phyloP scores from a whole-genome alignment of 2,113 vertebrate genomes.

The Promerops cafer region DNA sequence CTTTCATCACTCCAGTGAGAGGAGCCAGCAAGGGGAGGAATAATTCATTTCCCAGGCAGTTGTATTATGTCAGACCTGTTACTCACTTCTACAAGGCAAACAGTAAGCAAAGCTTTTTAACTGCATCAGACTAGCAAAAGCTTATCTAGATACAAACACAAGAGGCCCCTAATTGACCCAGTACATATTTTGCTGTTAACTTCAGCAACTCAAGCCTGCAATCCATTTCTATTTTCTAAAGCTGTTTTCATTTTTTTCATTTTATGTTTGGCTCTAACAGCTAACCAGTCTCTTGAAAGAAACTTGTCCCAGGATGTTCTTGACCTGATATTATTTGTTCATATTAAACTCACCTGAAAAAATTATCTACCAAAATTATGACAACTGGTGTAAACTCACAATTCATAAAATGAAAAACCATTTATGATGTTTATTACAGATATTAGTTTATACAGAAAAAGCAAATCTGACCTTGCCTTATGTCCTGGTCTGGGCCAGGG shows the following conservation, averaged over 20 bases:
- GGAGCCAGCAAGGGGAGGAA: neutral
- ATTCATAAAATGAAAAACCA: neutral
- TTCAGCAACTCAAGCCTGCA: neutral
- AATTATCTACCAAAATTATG: neutral
- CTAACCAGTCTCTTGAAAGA: neutral
- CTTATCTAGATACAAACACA: neutral
- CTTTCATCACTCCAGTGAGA: neutral
- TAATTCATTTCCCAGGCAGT: neutral
- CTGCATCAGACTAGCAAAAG: neutral
- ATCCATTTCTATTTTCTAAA: neutral
- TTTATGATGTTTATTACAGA: neutral
- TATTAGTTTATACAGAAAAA: rapidly evolving
- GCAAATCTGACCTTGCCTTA: neutral
- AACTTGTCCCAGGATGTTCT: neutral
- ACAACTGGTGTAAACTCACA: neutral
- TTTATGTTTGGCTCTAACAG: neutral
- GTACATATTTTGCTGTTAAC: neutral
- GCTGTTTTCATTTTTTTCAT: neutral
- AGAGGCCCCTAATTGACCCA: neutral
- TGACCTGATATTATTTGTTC: neutral
- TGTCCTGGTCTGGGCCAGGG: neutral
- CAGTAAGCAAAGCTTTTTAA: neutral
- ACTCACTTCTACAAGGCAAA: neutral
- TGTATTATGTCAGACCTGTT: neutral
- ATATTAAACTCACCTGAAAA: neutral